Percentiles rank a stretch among this genome's conserved stretches.
Evolutionary conservation across 2,113 vertebrate genomes (phyloP).

Genomic region (Psittacula cyanocephala): DNA sequence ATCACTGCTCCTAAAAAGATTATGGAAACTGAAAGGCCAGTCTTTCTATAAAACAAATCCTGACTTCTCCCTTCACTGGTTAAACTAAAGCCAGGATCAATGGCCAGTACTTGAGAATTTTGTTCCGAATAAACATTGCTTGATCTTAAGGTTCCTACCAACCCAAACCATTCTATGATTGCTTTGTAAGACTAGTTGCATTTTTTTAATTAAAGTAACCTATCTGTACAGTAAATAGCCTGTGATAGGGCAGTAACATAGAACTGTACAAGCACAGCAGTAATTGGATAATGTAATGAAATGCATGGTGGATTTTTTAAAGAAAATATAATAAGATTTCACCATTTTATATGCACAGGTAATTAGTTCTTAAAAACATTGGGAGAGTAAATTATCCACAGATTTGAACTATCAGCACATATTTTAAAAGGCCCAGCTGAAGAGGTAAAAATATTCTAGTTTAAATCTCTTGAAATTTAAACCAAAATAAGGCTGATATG

Average conservation of each 20-base stretch:
- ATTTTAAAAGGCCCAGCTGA: conserved; percentile 68
- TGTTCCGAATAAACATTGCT: conserved; percentile 57
- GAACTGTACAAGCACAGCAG: conserved; percentile 70
- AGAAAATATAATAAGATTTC: conserved; percentile 81
- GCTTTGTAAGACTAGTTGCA: conserved; percentile 68
- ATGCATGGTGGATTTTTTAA: conserved; percentile 69
- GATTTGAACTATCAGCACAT: conserved; percentile 76
- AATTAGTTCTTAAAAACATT: conserved; percentile 79
- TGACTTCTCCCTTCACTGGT: neutral
- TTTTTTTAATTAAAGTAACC: conserved; percentile 82
- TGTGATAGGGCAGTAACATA: conserved; percentile 71
- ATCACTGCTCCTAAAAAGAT: neutral
- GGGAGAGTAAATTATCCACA: conserved; percentile 75
- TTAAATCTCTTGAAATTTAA: conserved; percentile 63
- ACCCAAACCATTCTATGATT: neutral
- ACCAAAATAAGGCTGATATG: neutral
- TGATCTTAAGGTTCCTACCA: neutral
- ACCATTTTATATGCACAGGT: conserved; percentile 77
- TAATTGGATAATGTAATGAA: conserved; percentile 81
- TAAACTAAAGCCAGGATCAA: neutral
- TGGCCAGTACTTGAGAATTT: neutral
- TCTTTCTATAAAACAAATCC: neutral
- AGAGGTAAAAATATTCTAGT: conserved; percentile 33
- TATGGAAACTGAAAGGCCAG: neutral
- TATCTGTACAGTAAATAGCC: conserved; percentile 75